phyloP scores from a whole-genome alignment of 1,140 invertebrate species.

The Colletes gigas region DNA sequence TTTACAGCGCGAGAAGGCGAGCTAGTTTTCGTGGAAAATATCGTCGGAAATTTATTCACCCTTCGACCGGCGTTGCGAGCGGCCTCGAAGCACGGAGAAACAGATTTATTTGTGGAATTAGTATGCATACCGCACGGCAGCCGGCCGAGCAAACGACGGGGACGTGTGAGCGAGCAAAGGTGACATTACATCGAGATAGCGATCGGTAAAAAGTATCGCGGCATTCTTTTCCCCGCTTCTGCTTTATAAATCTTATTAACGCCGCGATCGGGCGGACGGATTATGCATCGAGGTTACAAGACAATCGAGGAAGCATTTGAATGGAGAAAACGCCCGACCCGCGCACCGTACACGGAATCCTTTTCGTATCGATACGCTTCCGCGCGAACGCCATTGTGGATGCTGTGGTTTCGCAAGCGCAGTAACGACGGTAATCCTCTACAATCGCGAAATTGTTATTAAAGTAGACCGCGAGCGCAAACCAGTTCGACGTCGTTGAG shows the following conservation, averaged over 20 bases:
- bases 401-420: neutral
- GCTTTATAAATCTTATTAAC: conserved; percentile 53
- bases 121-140: conserved; percentile 54
- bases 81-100: conserved; percentile 32
- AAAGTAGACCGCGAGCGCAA: neutral
- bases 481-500: too few relatives aligned
- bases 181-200: conserved; percentile 58
- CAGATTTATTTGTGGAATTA: conserved; percentile 60
- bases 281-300: conserved; percentile 49
- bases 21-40: conserved; percentile 27
- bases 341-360: neutral
- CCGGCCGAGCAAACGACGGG: conserved; percentile 48
- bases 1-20: neutral
- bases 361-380: conserved; percentile 8
- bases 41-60: conserved; percentile 54
- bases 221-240: conserved; percentile 39
- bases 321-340: conserved; percentile 20
- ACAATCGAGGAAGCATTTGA: conserved; percentile 46
- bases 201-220: conserved; percentile 52
- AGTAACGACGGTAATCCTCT: conserved; percentile 1
- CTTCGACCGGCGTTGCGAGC: conserved; percentile 1
- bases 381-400: neutral
- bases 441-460: neutral
- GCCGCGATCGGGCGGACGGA: conserved; percentile 17
- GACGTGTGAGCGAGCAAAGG: conserved; percentile 56